Percentiles rank a stretch among this genome's conserved stretches.
These are phyloP conservation scores for Conus ventricosus DNA, from an alignment of 1,140 invertebrate genomes.

Conservation along the genomic window DNA sequence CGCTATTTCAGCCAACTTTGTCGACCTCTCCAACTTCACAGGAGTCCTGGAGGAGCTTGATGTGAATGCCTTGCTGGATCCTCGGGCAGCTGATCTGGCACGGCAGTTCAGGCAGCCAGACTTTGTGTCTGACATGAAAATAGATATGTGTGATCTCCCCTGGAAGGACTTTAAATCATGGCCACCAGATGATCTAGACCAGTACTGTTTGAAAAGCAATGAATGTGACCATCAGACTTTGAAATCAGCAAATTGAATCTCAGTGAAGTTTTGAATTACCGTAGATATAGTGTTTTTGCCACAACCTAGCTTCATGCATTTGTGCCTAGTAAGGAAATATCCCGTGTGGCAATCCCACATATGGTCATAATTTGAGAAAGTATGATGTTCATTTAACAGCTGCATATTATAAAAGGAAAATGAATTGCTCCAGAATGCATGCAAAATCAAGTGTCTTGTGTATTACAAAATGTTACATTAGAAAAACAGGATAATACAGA, in stretches of 20 bases:
- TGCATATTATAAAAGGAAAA: too few relatives aligned
- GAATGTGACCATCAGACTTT: neutral
- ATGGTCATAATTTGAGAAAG: too few relatives aligned
- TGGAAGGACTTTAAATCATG: conserved; percentile 36
- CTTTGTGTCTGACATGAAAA: conserved; percentile 26
- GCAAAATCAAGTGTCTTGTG: too few relatives aligned
- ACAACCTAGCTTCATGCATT: too few relatives aligned
- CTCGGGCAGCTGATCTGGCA: conserved; percentile 57
- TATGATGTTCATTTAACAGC: too few relatives aligned
- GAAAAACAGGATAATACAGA: too few relatives aligned
- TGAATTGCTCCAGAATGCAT: too few relatives aligned
- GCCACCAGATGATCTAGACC: neutral
- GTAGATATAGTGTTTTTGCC: too few relatives aligned
- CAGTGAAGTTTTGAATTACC: too few relatives aligned
- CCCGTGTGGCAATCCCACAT: too few relatives aligned
- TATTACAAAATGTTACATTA: too few relatives aligned
- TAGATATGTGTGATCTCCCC: conserved; percentile 35
- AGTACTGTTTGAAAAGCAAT: neutral
- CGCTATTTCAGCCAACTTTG: conserved; percentile 70
- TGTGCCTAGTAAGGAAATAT: too few relatives aligned
- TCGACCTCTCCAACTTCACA: conserved; percentile 63
- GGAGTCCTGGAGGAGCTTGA: conserved; percentile 57
- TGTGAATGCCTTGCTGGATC: conserved; percentile 57
- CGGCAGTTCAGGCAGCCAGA: conserved; percentile 49
- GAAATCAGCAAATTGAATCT: neutral